A percentile compares a stretch with the other conserved stretches of the same genome.
phyloP scores from a whole-genome alignment of 23 tunicate genomes.

The Styela clava region DNA sequence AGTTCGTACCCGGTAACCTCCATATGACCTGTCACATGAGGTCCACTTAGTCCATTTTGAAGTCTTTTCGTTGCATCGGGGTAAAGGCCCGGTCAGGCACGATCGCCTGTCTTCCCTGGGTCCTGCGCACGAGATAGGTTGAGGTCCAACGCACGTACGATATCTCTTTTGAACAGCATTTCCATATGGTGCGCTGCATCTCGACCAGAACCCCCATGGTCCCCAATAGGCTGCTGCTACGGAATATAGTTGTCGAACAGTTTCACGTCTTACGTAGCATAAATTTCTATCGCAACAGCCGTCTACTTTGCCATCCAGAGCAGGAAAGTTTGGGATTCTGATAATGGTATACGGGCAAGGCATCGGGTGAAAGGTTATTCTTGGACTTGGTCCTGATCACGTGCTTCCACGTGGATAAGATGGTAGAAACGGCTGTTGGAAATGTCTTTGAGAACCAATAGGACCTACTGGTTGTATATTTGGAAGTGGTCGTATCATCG shows the following conservation, averaged over 20 bases:
- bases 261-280: constrained; percentile 3
- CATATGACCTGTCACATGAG: constrained; percentile 41
- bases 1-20: constrained; percentile 22
- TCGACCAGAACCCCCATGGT: constrained; percentile 25
- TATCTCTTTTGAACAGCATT: constrained; percentile 4
- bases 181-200: background rate
- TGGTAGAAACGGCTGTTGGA: background rate
- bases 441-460: background rate
- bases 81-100: constrained; percentile 41
- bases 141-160: constrained; percentile 24
- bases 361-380: constrained; percentile 13
- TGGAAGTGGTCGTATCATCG: background rate
- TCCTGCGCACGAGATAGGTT: constrained; percentile 25
- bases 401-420: constrained; percentile 4
- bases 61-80: constrained; percentile 30
- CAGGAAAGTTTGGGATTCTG: constrained; percentile 31
- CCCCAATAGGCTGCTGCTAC: constrained; percentile 31
- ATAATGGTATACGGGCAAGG: constrained; percentile 24
- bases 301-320: constrained; percentile 22
- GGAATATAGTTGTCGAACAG: constrained; percentile 6
- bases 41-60: constrained; percentile 39
- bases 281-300: constrained; percentile 29
- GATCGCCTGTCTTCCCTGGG: constrained; percentile 25
- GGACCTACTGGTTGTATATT: background rate
- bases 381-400: background rate